Evolutionary conservation across 2,113 vertebrate species (phyloP).

Genomic region (Pycnonotus jocosus): DNA sequence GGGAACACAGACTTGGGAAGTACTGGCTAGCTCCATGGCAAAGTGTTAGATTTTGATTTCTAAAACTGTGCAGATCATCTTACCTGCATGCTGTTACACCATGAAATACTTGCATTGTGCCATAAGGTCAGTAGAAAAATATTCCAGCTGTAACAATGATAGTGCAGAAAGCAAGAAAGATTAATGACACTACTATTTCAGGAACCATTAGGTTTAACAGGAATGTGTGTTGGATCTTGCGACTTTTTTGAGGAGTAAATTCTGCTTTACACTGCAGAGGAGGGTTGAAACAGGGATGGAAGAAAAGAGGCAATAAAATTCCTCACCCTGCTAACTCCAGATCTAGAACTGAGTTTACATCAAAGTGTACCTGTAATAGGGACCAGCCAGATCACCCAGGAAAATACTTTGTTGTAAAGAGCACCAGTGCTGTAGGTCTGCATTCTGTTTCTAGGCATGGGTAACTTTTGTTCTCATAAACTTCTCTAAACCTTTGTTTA

Average conservation of each 20-base stretch:
- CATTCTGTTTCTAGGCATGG: background rate
- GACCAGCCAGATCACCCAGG: background rate
- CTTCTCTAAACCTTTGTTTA: background rate
- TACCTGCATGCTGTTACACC: background rate
- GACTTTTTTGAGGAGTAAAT: background rate
- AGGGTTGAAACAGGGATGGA: accelerated
- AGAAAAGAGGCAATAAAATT: background rate
- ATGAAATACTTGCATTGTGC: background rate
- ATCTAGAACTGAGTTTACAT: background rate
- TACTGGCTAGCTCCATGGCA: accelerated
- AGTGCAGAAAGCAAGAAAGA: background rate
- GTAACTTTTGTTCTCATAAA: background rate
- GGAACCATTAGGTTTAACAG: background rate
- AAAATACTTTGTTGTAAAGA: background rate
- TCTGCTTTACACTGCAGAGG: background rate
- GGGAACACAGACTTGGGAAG: background rate
- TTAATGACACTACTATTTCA: background rate
- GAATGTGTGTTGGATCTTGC: background rate
- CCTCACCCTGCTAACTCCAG: background rate
- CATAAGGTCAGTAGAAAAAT: background rate
- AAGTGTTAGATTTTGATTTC: background rate
- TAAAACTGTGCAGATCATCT: background rate
- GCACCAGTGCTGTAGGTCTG: background rate
- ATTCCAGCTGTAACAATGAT: background rate
- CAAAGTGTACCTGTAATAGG: accelerated